Evolutionary conservation across 2,797 vertebrate genomes (phyloP), one percentile per base, ranked within the genome.

Genomic region (Platalea minor): DNA sequence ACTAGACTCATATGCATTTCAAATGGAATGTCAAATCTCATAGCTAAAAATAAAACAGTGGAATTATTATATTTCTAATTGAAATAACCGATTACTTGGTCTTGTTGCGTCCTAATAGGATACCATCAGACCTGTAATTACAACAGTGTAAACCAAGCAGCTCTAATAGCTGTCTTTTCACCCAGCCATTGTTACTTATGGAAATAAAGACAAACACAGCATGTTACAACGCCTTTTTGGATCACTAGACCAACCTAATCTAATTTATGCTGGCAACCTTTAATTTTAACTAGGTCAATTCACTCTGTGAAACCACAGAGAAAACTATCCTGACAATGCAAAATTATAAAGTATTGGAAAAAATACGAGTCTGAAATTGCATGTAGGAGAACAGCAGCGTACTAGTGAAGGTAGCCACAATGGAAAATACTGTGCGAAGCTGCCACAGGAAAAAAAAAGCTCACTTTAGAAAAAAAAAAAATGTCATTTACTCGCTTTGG

Each of bases 231-330:
- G 5, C 72, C 68, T 97, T 87, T 78, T 93, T 85, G 79, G 89
- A 88, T 78, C 80, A 60, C 79, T 84, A 92, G 86, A 80, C 56
- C 89, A 93, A 68, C 61, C 53, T 90, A 91, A 94, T 97, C 85
- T 92, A 89, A 92, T 97, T 94, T 96, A 68, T 76, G 63, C 15
- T 83, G 69, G 82, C 82, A 93, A 93, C 54, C 54, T 96, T 96
- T 96, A 93, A 82, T 96, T 96, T 96, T 93, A 96, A 92, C 73
- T 94, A 94, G 89, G 91, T 93, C 86, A 94, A 26, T 81, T 91
- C 79, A 83, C 48, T 82, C 83, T 72, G 50, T 77, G 76, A 96
- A 94, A 91, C 61, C 53, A 46, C 12, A 25, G 59, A 85, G 74
- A 78, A 83, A 91, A 93, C 50, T 39, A 56, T 53, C 41, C 57